Conservation (phyloP, 1,140 invertebrate genomes). For the Drosophila virilis region DNA sequence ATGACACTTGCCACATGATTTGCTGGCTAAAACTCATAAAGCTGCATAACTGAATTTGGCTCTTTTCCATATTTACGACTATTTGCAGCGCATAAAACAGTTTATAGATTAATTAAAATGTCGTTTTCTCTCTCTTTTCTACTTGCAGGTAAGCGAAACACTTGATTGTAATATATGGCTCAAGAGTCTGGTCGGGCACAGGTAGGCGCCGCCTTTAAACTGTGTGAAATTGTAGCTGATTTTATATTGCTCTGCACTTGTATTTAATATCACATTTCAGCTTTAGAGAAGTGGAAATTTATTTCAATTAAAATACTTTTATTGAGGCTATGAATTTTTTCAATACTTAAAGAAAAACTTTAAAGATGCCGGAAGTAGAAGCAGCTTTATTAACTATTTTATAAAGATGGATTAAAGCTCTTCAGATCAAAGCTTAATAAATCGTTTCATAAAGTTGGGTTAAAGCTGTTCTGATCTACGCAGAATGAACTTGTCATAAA, state of each 20-base stretch:
- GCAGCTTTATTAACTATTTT: too few species aligned
- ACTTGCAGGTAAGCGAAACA: constrained; percentile 70
- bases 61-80: constrained; percentile 8
- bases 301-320: too few species aligned
- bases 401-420: too few species aligned
- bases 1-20: constrained; percentile 65
- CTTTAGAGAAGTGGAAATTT: neutral
- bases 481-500: too few species aligned
- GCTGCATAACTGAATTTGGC: constrained; percentile 39
- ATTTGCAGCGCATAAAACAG: constrained; percentile 31
- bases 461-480: too few species aligned
- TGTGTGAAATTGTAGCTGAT: constrained; percentile 3
- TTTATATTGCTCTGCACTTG: neutral
- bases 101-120: constrained; percentile 70
- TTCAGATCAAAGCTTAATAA: too few species aligned
- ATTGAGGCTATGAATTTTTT: too few species aligned
- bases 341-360: too few species aligned
- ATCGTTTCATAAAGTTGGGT: too few species aligned
- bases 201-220: neutral
- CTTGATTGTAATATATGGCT: constrained; percentile 22
- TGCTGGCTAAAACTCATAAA: constrained; percentile 49
- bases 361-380: too few species aligned
- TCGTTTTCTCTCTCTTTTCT: constrained; percentile 35
- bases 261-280: neutral
- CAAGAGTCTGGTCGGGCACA: neutral